Evolutionary conservation across 2,113 vertebrate genomes (phyloP).

Genomic region (Hippopotamus amphibius): DNA sequence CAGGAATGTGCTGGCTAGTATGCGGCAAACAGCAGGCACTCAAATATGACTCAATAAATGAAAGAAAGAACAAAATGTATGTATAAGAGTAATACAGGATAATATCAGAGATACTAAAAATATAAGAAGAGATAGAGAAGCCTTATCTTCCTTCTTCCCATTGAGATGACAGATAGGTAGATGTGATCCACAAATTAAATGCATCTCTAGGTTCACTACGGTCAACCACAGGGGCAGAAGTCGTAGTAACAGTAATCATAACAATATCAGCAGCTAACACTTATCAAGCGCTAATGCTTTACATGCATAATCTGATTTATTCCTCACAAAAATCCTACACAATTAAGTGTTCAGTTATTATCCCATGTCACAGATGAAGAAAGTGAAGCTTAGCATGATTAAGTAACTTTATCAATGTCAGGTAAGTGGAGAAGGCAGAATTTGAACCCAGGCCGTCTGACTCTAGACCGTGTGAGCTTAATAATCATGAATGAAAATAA

Average conservation of each 20-base stretch:
- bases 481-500: not conserved
- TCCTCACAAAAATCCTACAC: not conserved
- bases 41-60: not conserved
- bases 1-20: not conserved
- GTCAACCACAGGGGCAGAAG: not conserved
- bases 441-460: not conserved
- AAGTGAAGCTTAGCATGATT: not conserved
- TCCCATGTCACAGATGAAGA: constrained; percentile 37
- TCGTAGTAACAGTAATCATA: not conserved
- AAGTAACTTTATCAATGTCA: not conserved
- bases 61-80: not conserved
- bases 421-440: not conserved
- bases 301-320: not conserved
- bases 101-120: constrained; percentile 11
- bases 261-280: not conserved
- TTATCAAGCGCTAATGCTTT: not conserved
- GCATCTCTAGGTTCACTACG: not conserved
- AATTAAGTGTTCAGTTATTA: not conserved
- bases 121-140: not conserved
- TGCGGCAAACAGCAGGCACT: not conserved
- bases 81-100: not conserved
- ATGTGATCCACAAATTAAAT: not conserved
- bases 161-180: not conserved
- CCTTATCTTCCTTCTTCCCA: not conserved
- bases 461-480: not conserved